Evolutionary conservation across 2,113 vertebrate species (phyloP).

Genomic region (Tachysurus vachellii): DNA sequence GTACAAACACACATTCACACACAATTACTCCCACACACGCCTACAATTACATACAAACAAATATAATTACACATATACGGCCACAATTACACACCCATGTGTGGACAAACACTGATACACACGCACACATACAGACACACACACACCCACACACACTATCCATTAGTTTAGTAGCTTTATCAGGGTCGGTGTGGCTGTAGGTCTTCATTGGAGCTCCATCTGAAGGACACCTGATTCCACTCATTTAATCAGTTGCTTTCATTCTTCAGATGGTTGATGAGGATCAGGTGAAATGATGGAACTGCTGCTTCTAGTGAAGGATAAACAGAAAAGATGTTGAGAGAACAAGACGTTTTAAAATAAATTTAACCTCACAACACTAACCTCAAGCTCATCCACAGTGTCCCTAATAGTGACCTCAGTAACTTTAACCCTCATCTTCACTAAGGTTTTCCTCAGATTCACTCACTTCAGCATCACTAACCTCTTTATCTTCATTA

Average conservation of each 20-base stretch:
- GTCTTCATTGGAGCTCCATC: not conserved
- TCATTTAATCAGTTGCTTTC: not conserved
- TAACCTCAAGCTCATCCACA: not conserved
- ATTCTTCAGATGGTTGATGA: not conserved
- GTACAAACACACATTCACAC: constrained; percentile 19
- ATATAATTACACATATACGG: not conserved
- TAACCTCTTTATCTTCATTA: not conserved
- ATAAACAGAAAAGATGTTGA: not conserved
- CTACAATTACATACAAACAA: not conserved
- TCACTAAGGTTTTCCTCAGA: too few relatives aligned
- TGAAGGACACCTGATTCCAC: constrained; percentile 1
- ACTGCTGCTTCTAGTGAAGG: not conserved
- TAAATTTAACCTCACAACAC: not conserved
- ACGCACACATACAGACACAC: not conserved
- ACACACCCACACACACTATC: constrained; percentile 11
- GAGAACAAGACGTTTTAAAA: not conserved
- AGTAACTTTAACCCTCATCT: not conserved
- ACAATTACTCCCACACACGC: not conserved
- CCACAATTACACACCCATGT: not conserved
- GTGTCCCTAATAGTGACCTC: too few relatives aligned
- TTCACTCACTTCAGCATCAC: too few relatives aligned
- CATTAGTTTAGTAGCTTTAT: not conserved
- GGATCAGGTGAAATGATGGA: not conserved
- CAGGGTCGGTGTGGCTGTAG: not conserved
- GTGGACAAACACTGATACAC: too few relatives aligned